Conservation (phyloP, 1,140 invertebrate species). For the Aphaenogaster rudis region DNA sequence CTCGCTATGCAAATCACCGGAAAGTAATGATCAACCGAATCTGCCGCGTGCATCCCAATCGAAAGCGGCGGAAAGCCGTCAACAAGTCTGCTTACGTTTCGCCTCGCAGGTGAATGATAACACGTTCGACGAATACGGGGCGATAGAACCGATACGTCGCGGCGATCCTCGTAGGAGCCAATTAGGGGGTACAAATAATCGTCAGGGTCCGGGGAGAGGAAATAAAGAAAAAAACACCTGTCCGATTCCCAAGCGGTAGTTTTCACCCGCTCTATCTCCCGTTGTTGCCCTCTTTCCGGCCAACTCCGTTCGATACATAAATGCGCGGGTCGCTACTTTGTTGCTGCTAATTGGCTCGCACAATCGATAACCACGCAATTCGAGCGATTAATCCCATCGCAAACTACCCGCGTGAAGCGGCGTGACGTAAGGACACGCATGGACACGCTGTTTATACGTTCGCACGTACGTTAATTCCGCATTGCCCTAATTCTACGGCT, state of each 20-base stretch:
- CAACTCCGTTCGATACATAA: background rate
- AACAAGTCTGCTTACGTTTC: background rate
- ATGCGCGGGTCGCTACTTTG: background rate
- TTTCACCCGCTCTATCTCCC: background rate
- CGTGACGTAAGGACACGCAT: slow-evolving; percentile 17
- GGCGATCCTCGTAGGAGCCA: background rate
- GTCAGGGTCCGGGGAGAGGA: background rate
- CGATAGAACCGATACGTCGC: background rate
- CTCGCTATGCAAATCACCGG: slow-evolving; percentile 34
- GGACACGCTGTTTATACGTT: slow-evolving; percentile 18
- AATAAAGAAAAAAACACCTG: slow-evolving; percentile 14
- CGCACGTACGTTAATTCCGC: background rate
- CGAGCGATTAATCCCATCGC: slow-evolving; percentile 31
- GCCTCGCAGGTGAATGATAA: background rate
- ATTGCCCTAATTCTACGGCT: background rate
- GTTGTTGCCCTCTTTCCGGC: background rate
- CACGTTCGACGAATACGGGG: background rate
- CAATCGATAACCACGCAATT: slow-evolving; percentile 33
- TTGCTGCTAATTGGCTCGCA: slow-evolving; percentile 51
- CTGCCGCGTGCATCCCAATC: slow-evolving; percentile 4
- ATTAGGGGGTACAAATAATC: slow-evolving; percentile 41
- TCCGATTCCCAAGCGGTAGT: background rate
- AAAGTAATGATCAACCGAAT: slow-evolving; percentile 39
- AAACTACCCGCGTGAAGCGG: background rate
- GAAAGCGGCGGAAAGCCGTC: background rate